Evolutionary conservation across 2,888 invertebrate species (phyloP), one percentile per base, ranked within the genome.

Genomic region (Euproctis similis): DNA sequence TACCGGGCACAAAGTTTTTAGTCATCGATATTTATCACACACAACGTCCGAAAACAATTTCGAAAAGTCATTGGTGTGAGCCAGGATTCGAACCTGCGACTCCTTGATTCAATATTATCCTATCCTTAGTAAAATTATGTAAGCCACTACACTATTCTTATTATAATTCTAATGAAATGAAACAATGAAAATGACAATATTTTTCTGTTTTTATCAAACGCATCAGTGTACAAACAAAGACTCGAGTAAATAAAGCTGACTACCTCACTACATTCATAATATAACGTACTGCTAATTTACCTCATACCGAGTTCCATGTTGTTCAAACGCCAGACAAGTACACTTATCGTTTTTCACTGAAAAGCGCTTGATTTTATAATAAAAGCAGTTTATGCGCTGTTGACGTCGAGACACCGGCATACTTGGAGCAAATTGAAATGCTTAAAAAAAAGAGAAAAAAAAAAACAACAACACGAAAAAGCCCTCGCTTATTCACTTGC

Each of bases 281-380:
- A 53, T 44, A 59, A 25, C 16, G 12, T 20, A 31, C 40, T 47
- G 50, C 54, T 59, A 62, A 64, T 68, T 68, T 63, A 50, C 49
- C 53, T 54, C 49, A 3, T 31, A 42, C 55, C 60, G 46, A 59
- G 63, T 60, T 57, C 53, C 60, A 55, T 57, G 55, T 56, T 51
- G 39, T 53, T 59, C 42, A 55, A 59, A 48, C 50, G 53, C 55
- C 40, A 52, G 56, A 52, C 58, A 46, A 57, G 60, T 30, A 46
- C 42, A 44, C 59, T 55, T 52, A 55, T 55, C 50, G 48, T 53
- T 52, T 59, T 55, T 48, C 46, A 48, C 46, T 53, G 55, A 66
- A 65, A 62, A 46, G 51, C 52, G 56, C 60, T 65, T 67, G 66
- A 71, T 71, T 76, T 72, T 70, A 66, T 69, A 61, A 64, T 64